Evolutionary conservation across 2,113 vertebrate species (phyloP), one percentile per base, ranked within the genome.

Genomic region (Boulengeromyrus knoepffleri): DNA sequence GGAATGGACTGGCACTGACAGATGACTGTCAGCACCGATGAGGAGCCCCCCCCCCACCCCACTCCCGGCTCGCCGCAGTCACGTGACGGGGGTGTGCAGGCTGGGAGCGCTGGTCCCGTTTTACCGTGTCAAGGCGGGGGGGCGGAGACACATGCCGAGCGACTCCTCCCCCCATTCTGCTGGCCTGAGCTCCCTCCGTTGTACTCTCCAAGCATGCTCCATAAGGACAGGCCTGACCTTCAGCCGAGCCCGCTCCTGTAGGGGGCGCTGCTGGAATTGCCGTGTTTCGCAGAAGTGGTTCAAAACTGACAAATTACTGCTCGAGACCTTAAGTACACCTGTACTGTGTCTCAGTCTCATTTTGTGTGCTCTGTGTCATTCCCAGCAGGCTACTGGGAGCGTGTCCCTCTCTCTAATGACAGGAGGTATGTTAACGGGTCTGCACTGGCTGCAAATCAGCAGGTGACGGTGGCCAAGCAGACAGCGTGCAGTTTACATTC

Each of bases 1-100:
- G 85, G 77, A 77, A 91, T 89, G 86, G 58, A 90, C 85, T 90
- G 89, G 77, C 89, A 90, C 87, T 91, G 91, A 92, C 89, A 89
- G 90, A 91, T 66, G 88, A 90, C 89, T 90, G 87, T 90, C 77
- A 91, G 36, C 83, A 46, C 87, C 80, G 77, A 87, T 42, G 88
- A 90, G 88, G 87, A 62, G 88, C 47, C 49, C 89, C 66, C 66
- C n/a, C 5, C 89, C n/a, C 17, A 5, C 46, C 50, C 50, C 12
- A 24, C 46, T 47, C 46, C 85, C 13, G 15, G 47, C 90, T 89
- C 56, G 24, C 88, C 24, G 80, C 7, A 4, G 80, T 91, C 89
- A 91, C 70, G 62, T 77, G 90, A 88, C 85, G 13, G 27, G 85
- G 62, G 45, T 87, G 21, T 70, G 58, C 49, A 45, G 83, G 89